Evolutionary conservation across 1,140 invertebrate genomes (phyloP), one percentile per base, ranked within the genome.

Genomic region (Thaumetopoea pityocampa): DNA sequence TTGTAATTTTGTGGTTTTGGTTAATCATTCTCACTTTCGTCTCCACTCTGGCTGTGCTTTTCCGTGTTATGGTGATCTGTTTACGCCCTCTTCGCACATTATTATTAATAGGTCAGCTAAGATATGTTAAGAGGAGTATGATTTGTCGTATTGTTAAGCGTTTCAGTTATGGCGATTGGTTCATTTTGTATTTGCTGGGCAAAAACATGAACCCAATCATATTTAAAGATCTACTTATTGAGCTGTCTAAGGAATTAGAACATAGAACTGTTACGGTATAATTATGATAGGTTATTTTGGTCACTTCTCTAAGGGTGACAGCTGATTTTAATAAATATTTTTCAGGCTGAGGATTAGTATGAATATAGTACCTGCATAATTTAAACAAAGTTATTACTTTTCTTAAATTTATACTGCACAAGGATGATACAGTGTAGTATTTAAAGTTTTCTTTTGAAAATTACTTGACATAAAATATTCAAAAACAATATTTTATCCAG

Each of bases 1-100:
- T 93, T 56, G 85, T 91, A 5, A 89, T 95, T 29, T 66, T 94
- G 0, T 94, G 92, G 92, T 90, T 94, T 67, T 96, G 94, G 94
- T 90, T 94, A 32, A 86, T 93, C 18, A 66, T 92, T 12, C 74
- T 95, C 17, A 82, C 89, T 6, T 54, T 89, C 9, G 33, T 94
- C 4, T 89, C 92, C 1, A 83, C 83, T 10, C 45, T 92, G 2
- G 88, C 89, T 23, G 65, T 94, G 1, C 45, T 93, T 1, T 94
- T 92, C 63, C 85, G 86, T 35, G 36, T 88, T 1, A 35, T 87
- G 7, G 69, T 88, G 5, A 64, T 90, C 15, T 72, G 67, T n/a
- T 66, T 81, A 28, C 67, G 80, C 0, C 82, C 78, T 20, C 56
- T 88, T 9, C 79, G 89, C 16, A 70, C 84, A 26, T 83, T 87